Evolutionary conservation across 2,797 vertebrate species (phyloP).

Genomic region (Chelon labrosus): DNA sequence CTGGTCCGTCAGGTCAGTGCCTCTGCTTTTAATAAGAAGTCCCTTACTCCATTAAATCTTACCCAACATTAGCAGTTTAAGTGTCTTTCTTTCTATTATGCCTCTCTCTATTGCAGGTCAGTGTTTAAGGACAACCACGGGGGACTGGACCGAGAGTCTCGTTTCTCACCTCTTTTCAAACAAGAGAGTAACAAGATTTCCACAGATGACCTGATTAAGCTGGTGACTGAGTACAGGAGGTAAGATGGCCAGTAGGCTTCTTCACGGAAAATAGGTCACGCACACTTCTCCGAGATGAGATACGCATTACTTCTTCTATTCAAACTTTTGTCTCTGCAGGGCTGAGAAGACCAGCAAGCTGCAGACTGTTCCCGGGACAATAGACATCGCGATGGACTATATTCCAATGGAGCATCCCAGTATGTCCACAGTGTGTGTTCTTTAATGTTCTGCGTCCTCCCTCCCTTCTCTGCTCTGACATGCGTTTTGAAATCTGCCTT

Average conservation of each 20-base stretch:
- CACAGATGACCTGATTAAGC: constrained; percentile 94
- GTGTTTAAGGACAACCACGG: constrained; percentile 98
- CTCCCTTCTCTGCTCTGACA: background rate
- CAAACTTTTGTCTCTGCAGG: constrained; percentile 76
- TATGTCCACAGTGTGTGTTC: constrained; percentile 75
- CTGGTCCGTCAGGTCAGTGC: constrained; percentile 94
- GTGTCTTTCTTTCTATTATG: constrained; percentile 13
- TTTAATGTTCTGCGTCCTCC: background rate
- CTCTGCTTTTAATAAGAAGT: constrained; percentile 9
- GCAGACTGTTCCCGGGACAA: constrained; percentile 93
- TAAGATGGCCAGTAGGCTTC: constrained; percentile 59
- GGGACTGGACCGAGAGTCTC: constrained; percentile 93
- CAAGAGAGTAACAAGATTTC: constrained; percentile 98
- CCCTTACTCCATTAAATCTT: background rate
- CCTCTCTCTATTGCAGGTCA: constrained; percentile 80
- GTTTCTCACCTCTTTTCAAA: constrained; percentile 97
- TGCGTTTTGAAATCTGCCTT: background rate
- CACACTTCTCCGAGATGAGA: background rate
- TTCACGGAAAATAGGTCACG: background rate
- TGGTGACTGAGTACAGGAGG: constrained; percentile 94
- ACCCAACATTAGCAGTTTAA: background rate
- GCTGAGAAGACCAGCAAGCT: constrained; percentile 97
- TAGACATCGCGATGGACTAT: constrained; percentile 92
- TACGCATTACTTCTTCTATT: background rate
- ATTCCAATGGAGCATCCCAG: constrained; percentile 95